Base-by-base conservation (phyloP, 2,888 invertebrate genomes). In the Buathra laborator region DNA sequence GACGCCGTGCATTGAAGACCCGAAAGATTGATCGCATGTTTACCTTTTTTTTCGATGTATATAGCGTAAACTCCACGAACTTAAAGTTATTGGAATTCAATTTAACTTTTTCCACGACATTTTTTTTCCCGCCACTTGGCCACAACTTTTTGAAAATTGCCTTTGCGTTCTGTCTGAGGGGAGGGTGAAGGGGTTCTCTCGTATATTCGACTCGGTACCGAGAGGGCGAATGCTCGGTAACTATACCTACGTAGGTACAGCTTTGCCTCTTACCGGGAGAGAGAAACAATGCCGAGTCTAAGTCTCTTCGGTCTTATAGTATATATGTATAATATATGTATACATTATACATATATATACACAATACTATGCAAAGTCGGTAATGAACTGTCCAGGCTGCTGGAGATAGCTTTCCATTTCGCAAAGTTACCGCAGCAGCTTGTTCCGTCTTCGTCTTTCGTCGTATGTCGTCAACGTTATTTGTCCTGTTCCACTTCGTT, bases 341-440 rank as follows among this genome's bases (percentile, higher is more conserved):
- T 70, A 43, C 37, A 10, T 37, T 53, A 56, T 19, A 72, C 32
- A 51, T 14, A 62, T n/a, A 62, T 56, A 51, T n/a, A 37, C 43
- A 56, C 24, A 32, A 56, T 43, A 72, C 24, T 51, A 68, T 74
- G 62, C 72, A 81, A 74, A 84, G 81, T 84, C 77, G 62, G 81
- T 84, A 84, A 84, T 84, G 77, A 81, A 84, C 84, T 81, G 84
- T 84, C 84, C 84, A 77, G 81, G 77, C 74, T 53, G 86, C 81
- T 86, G 78, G 86, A 86, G 75, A 86, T 86, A 85, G 84, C 87
- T 87, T 87, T 88, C 76, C 85, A 75, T 75, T 81, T 62, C 80
- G 81, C 84, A 87, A 87, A 88, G 87, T 84, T 86, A 85, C 86
- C 87, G 80, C 87, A 86, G 83, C 83, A 74, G 85, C 84, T 86